Evolutionary conservation across 2,888 invertebrate species (phyloP).

Genomic region (Thysanoteuthis rhombus): DNA sequence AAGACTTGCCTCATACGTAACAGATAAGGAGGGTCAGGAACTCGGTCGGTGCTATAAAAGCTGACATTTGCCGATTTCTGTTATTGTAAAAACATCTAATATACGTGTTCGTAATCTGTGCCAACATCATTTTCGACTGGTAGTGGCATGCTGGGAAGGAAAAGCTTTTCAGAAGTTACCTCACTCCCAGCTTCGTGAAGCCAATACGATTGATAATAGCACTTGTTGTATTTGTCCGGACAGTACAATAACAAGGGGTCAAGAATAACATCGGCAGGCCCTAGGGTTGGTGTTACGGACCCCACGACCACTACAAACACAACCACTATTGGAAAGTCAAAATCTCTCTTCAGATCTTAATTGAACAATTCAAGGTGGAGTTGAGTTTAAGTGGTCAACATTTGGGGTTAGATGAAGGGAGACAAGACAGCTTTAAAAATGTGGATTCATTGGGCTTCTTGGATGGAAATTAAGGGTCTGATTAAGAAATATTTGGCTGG

Average conservation of each 20-base stretch:
- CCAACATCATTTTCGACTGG: not conserved
- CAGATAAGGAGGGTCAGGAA: not conserved
- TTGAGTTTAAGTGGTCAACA: not conserved
- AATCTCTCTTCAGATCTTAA: not conserved
- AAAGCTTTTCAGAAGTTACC: not conserved
- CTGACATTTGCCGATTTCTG: not conserved
- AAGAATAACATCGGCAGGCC: not conserved
- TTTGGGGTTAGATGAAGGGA: not conserved
- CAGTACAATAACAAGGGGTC: not conserved
- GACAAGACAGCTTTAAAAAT: not conserved
- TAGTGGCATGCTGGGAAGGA: not conserved
- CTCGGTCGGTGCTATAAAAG: not conserved
- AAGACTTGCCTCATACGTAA: not conserved
- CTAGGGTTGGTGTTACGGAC: not conserved
- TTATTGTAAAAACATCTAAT: not conserved
- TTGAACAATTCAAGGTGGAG: not conserved
- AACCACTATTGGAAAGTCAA: not conserved
- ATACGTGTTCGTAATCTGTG: not conserved
- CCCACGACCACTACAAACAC: not conserved
- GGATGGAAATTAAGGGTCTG: not conserved
- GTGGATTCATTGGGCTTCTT: not conserved
- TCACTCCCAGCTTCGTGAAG: not conserved
- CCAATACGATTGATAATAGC: not conserved
- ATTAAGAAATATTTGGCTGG: not conserved
- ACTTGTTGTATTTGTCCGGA: not conserved